Evolutionary conservation across 1,140 invertebrate species (phyloP), one percentile per base, ranked within the genome.

Genomic region (Agrypnia vestita): DNA sequence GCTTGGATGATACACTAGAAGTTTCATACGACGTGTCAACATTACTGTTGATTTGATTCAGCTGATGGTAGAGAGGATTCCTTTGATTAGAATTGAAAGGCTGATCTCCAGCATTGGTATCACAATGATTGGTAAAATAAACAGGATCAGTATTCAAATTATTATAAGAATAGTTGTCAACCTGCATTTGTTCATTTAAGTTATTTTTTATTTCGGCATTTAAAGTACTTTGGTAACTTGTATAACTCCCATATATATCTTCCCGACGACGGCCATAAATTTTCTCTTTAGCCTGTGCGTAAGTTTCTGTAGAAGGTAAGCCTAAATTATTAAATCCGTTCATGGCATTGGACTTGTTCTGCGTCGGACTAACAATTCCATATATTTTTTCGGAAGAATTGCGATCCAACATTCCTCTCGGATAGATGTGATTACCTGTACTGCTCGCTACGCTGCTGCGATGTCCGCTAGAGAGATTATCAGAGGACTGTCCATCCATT

Each of bases 201-300:
- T 74, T 74, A 17, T 56, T 59, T 64, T 51, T 64, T 25, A 64
- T 64, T 13, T 62, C 75, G 7, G 59, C 62, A 67, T 76, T 62
- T 7, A 76, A 25, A 17, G 56, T 25, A 46, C 67, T 25, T 82
- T 86, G 71, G 43, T 84, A 85, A 84, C 86, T 86, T 4, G 86
- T 83, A 79, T 88, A 87, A 82, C 89, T 88, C 76, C 85, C 86
- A 81, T 89, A 89, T 35, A 85, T 82, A 84, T 89, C 86, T 83
- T 87, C 87, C 83, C 87, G 87, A 74, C 86, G 83, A 77, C 85
- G 85, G 47, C 83, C 85, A 85, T 87, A 89, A 49, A 86, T 84
- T 85, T 89, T 89, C 71, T 90, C 88, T 82, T 88, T 87, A 19
- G 86, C 84, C 82, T 85, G 86, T 15, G 86, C 78, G 85, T 88